Conservation (phyloP, 2,113 vertebrate genomes). For the Hydrochoerus hydrochaeris region DNA sequence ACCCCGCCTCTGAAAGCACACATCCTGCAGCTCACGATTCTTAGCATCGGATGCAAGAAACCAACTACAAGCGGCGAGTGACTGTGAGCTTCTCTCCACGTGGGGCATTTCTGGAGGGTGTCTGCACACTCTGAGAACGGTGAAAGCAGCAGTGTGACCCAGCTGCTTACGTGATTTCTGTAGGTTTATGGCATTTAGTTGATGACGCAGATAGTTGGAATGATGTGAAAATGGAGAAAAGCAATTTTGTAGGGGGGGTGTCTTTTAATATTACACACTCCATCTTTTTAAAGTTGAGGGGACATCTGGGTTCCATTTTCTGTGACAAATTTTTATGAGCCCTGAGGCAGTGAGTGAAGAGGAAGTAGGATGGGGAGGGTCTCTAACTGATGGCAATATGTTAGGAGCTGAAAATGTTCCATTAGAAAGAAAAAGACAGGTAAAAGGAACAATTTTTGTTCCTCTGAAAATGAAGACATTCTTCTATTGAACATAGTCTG, state of each 20-base stretch:
- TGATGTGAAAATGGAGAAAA: constrained; percentile 12
- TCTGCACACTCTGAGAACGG: constrained; percentile 3
- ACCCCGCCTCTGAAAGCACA: not conserved
- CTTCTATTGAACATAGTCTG: not conserved
- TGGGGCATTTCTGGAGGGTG: constrained; percentile 53
- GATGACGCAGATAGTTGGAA: not conserved
- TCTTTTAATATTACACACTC: not conserved
- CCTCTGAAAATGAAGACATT: not conserved
- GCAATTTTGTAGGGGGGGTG: not conserved
- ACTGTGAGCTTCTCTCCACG: constrained; percentile 45
- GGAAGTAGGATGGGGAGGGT: not conserved
- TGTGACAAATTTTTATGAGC: not conserved
- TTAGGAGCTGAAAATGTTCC: not conserved
- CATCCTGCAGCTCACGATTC: not conserved
- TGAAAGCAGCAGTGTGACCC: constrained; percentile 44
- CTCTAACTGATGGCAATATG: not conserved
- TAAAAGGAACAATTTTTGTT: not conserved
- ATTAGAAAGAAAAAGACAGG: not conserved
- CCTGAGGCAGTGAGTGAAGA: not conserved
- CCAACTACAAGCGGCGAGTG: constrained; percentile 67
- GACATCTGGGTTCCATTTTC: not conserved
- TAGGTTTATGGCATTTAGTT: constrained; percentile 10
- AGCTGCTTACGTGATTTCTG: constrained; percentile 53
- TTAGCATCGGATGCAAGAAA: constrained; percentile 56
- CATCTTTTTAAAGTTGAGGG: not conserved